phyloP scores from a whole-genome alignment of 2,113 vertebrate genomes.

The Hemichromis elongatus region DNA sequence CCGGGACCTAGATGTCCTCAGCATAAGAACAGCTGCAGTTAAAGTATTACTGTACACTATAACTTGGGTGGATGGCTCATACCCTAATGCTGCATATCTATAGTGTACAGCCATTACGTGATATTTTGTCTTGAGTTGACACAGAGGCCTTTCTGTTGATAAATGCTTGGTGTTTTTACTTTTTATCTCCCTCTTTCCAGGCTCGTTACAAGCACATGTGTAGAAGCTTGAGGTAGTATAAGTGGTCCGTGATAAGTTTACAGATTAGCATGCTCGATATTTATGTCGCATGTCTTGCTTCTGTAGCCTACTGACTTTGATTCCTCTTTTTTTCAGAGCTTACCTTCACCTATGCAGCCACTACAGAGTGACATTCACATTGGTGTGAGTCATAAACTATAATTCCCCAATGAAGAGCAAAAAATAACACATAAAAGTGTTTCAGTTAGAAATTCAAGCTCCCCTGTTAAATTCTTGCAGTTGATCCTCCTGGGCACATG shows the following conservation, averaged over 20 bases:
- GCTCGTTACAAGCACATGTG: neutral
- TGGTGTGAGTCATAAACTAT: neutral
- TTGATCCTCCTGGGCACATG: neutral
- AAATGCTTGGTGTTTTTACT: neutral
- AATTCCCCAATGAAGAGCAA: neutral
- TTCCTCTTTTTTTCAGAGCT: neutral
- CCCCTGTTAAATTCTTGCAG: neutral
- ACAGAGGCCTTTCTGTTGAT: neutral
- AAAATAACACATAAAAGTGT: neutral
- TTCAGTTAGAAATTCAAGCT: neutral
- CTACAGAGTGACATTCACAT: neutral
- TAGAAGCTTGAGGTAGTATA: neutral
- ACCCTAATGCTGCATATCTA: neutral
- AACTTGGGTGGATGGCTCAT: slow-evolving; percentile 2
- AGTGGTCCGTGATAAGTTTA: neutral
- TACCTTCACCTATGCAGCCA: neutral
- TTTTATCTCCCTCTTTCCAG: neutral
- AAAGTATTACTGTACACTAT: neutral
- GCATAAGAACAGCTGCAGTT: neutral
- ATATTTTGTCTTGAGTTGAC: neutral
- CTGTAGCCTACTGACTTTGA: neutral
- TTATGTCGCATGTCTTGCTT: neutral
- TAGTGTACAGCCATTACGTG: neutral
- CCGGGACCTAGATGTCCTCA: neutral
- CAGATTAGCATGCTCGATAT: neutral